phyloP scores from a whole-genome alignment of 2,113 vertebrate species.

The Phyllopteryx taeniolatus region DNA sequence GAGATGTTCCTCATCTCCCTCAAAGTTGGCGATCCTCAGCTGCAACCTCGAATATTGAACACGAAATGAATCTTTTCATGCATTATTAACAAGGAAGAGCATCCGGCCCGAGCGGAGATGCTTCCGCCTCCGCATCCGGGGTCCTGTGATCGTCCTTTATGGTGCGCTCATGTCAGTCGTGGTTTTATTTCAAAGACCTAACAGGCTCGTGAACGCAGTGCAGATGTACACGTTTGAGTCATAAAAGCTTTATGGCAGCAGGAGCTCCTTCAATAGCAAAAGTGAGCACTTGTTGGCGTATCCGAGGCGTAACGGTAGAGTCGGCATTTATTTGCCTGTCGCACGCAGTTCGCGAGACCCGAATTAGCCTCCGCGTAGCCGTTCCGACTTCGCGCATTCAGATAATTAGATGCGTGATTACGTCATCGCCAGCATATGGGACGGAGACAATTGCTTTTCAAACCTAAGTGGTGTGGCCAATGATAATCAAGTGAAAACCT shows the following conservation, averaged over 20 bases:
- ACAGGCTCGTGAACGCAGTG: not conserved
- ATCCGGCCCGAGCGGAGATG: not conserved
- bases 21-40: conserved; percentile 29
- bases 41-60: conserved; percentile 43
- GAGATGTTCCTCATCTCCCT: not conserved
- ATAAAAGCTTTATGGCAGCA: not conserved
- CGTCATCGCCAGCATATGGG: too few species aligned
- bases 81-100: conserved; percentile 41
- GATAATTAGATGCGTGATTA: not conserved
- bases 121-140: not conserved
- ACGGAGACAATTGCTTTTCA: too few species aligned
- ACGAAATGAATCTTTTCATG: conserved; percentile 55
- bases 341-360: not conserved
- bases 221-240: not conserved
- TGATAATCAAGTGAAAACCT: too few species aligned
- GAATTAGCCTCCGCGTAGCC: not conserved
- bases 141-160: not conserved
- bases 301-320: not conserved
- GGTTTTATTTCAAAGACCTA: not conserved
- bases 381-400: not conserved
- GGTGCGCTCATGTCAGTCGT: not conserved
- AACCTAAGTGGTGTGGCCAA: too few species aligned
- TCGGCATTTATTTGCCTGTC: not conserved
- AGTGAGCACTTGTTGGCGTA: not conserved
- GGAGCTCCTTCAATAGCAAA: not conserved